phyloP scores from a whole-genome alignment of 2,888 invertebrate genomes.

The Ceriagrion tenellum region DNA sequence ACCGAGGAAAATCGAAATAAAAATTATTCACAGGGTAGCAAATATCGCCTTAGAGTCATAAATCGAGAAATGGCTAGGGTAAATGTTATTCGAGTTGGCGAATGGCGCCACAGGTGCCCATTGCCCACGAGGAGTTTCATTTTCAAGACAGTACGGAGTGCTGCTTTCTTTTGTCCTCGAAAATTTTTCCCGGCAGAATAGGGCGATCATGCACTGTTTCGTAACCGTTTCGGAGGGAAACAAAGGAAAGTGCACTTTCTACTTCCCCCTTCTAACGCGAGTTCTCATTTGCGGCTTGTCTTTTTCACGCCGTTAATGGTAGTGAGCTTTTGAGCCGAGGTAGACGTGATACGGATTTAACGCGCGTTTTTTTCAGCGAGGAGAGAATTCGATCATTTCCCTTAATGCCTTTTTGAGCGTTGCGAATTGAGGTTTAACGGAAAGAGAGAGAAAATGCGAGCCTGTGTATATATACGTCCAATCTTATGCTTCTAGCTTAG shows the following conservation, averaged over 20 bases:
- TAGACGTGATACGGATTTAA: neutral
- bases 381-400: neutral
- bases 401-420: neutral
- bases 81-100: neutral
- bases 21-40: too few species aligned
- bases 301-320: neutral
- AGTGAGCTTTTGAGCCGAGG: neutral
- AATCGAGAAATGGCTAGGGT: too few species aligned
- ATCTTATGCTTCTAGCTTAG: too few species aligned
- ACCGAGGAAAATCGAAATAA: too few species aligned
- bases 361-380: neutral
- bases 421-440: too few species aligned
- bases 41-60: too few species aligned
- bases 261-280: neutral
- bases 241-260: conserved; percentile 3
- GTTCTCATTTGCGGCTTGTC: neutral
- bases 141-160: neutral
- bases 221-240: conserved; percentile 9
- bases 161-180: neutral
- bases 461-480: too few species aligned
- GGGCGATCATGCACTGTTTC: neutral
- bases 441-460: too few species aligned
- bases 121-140: neutral
- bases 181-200: neutral
- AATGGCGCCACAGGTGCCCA: neutral